Evolutionary conservation across 2,797 vertebrate species (phyloP), one percentile per base, ranked within the genome.

Genomic region (Sciaenops ocellatus): DNA sequence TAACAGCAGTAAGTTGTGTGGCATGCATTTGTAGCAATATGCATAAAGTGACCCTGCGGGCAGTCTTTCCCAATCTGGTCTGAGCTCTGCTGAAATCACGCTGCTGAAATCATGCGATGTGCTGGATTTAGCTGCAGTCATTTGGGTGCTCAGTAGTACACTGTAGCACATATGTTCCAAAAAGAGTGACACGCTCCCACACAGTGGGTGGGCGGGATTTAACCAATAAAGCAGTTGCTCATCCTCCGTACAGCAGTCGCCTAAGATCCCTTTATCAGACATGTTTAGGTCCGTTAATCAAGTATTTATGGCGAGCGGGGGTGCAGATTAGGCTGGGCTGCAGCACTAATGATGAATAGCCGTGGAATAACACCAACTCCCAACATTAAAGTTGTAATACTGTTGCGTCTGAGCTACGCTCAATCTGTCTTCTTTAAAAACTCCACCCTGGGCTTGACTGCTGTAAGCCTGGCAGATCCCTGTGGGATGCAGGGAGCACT

Each of bases 261-360:
- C 80, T 86, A 85, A 89, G 80, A 94, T 90, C 90, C 84, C 84
- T 92, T 90, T 88, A 93, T 93, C 90, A 67, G 86, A 69, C 92
- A 87, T 89, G 90, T 93, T 94, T 92, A 87, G 87, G 92, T 87
- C 92, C 59, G 84, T 94, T 94, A 95, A 95, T 94, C 93, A 92
- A 94, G 92, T 92, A 92, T 94, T 95, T 93, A 93, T 92, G 88
- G 83, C 2, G 73, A 87, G 90, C 59, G 90, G 86, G 93, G 91
- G 92, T 87, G 92, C 84, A 88, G 89, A 84, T 92, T 89, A 92
- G 85, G 70, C 80, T 73, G 70, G 78, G 69, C 85, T 84, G 87
- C 83, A 62, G 74, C 82, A 83, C 90, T 90, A 90, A 89, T 92
- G 90, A 94, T 92, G 88, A 90, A 94, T 90, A 79, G 88, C 90